These are phyloP conservation scores for Diarsia brunnea DNA, from an alignment of 2,888 invertebrate genomes.

Conservation along the genomic window DNA sequence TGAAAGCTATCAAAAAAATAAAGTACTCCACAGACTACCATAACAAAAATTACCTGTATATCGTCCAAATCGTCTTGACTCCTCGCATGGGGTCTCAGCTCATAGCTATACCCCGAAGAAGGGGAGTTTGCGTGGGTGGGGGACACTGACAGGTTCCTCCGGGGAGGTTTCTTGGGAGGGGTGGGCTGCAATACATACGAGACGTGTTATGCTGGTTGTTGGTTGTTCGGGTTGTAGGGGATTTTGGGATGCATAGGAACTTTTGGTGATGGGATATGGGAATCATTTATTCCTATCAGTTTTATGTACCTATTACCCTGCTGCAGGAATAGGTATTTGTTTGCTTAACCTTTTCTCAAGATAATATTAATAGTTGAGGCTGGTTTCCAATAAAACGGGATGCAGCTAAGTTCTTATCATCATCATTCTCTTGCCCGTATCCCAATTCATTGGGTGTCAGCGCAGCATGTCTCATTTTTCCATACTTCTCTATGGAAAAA, in stretches of 20 bases:
- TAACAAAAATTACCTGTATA: constrained; percentile 84
- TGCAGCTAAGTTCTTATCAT: neutral
- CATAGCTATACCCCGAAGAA: constrained; percentile 90
- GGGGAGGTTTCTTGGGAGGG: constrained; percentile 97
- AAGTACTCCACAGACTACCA: neutral
- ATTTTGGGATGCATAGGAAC: neutral
- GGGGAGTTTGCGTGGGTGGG: constrained; percentile 94
- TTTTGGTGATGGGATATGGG: neutral
- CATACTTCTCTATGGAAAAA: too few species aligned
- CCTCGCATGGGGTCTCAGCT: constrained; percentile 92
- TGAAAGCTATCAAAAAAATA: neutral
- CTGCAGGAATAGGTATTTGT: neutral
- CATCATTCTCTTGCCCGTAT: too few species aligned
- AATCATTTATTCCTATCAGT: neutral
- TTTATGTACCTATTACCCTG: neutral
- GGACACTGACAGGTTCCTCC: constrained; percentile 96
- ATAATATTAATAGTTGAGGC: neutral
- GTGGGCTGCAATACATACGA: constrained; percentile 91
- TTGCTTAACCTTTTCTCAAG: neutral
- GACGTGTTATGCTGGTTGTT: constrained; percentile 54
- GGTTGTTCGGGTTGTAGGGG: neutral
- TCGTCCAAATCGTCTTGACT: constrained; percentile 94
- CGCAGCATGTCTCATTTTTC: too few species aligned
- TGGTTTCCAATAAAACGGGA: neutral
- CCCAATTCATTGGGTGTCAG: too few species aligned